Evolutionary conservation across 2,888 invertebrate species (phyloP), one percentile per base, ranked within the genome.

Genomic region (Drymonia ruficornis): DNA sequence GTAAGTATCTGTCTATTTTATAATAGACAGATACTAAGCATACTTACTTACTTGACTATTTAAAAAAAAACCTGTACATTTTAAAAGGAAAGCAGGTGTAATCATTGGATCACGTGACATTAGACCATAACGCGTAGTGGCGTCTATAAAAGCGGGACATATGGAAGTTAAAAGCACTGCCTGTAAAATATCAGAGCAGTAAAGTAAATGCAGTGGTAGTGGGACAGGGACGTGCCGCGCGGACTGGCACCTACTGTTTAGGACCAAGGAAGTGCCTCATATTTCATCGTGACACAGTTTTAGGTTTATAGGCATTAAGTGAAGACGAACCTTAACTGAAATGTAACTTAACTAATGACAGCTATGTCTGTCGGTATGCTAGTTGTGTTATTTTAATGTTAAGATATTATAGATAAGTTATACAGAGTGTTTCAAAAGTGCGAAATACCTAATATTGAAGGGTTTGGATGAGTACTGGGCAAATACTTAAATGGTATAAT

Each of bases 151-250:
- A 89, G 80, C 83, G 84, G 65, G 84, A 87, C 88, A 85, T 89
- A 90, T 89, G 86, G 83, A 88, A 89, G 87, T 89, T 89, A 90
- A 91, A 83, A 91, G 91, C 91, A 84, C 89, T 86, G 86, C 89
- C 89, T 87, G 90, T 91, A 85, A 91, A 89, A 92, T 91, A 91
- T 90, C 89, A 87, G 89, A 86, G 92, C 73, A 83, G 87, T 92
- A 91, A 92, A 92, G 89, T 91, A 91, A 92, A 91, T 91, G 91
- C 91, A 89, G 80, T 77, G 78, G 81, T 80, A 78, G 77, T 77
- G 80, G 73, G 74, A 76, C 79, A 55, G 79, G 55, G 79, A 89
- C 91, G 91, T 91, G 91, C 83, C 76, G 18, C 77, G 66, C 73
- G 71, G 67, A n/a, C 45, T 18, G 43, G n/a, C 60, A 70, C 65